Evolutionary conservation across 1,140 invertebrate species (phyloP).

Genomic region (Formica exsecta): DNA sequence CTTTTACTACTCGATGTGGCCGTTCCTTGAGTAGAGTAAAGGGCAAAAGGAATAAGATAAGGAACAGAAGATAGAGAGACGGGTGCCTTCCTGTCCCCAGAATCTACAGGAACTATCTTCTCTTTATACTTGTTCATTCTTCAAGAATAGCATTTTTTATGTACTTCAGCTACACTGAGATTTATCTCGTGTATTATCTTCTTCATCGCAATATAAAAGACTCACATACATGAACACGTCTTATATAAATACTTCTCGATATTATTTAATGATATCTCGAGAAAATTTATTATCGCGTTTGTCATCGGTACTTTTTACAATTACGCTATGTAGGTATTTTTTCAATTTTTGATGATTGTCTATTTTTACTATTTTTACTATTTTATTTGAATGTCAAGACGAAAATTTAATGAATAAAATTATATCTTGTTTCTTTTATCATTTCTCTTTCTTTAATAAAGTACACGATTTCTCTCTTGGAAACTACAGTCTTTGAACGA

Average conservation of each 20-base stretch:
- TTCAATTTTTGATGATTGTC: constrained; percentile 12
- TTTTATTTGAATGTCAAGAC: neutral
- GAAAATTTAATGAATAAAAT: neutral
- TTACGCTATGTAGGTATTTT: neutral
- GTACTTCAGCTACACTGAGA: neutral
- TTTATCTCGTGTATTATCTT: constrained; percentile 35
- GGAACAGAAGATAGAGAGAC: constrained; percentile 27
- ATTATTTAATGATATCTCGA: constrained; percentile 37
- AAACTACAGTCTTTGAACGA: constrained; percentile 18
- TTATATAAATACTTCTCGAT: neutral
- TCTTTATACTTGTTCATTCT: constrained; percentile 46
- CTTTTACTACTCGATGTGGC: constrained; percentile 58
- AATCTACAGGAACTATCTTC: constrained; percentile 50
- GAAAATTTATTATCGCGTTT: constrained; percentile 15
- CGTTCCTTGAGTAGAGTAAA: constrained; percentile 49
- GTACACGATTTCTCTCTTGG: neutral
- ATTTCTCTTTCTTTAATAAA: constrained; percentile 14
- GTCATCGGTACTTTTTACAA: neutral
- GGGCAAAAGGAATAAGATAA: constrained; percentile 60
- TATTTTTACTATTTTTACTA: neutral
- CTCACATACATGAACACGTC: neutral
- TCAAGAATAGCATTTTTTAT: constrained; percentile 52
- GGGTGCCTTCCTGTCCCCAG: constrained; percentile 55
- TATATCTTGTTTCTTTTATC: neutral
- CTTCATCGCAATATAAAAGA: constrained; percentile 16